phyloP scores from a whole-genome alignment of 2,888 invertebrate genomes.

The Rhorus exstirpatorius region DNA sequence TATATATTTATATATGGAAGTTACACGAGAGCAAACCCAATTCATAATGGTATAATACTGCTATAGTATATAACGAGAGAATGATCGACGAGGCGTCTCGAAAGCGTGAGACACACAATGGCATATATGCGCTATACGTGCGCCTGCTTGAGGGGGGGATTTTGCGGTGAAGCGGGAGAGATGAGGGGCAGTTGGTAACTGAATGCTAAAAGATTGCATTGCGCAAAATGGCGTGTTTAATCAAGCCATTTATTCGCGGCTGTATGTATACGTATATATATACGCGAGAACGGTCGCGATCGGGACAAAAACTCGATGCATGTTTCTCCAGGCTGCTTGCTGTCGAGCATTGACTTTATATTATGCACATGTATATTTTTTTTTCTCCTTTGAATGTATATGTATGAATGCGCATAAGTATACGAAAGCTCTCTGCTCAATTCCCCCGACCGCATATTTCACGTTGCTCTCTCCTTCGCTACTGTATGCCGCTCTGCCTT shows the following conservation, averaged over 20 bases:
- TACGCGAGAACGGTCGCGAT: slow-evolving; percentile 24
- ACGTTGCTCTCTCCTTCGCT: slow-evolving; percentile 66
- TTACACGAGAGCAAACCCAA: slow-evolving; percentile 34
- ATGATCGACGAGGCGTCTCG: slow-evolving; percentile 76
- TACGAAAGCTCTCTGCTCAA: slow-evolving; percentile 42
- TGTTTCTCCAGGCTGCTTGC: neutral
- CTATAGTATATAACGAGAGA: slow-evolving; percentile 63
- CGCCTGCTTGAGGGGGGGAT: slow-evolving; percentile 18
- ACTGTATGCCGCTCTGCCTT: slow-evolving; percentile 19
- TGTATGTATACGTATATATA: slow-evolving; percentile 60
- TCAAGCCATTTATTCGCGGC: slow-evolving; percentile 81
- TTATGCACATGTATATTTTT: slow-evolving; percentile 36
- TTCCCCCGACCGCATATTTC: slow-evolving; percentile 69
- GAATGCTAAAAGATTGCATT: slow-evolving; percentile 79
- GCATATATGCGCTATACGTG: slow-evolving; percentile 29
- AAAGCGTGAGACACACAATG: slow-evolving; percentile 73
- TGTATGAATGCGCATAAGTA: neutral
- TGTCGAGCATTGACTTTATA: slow-evolving; percentile 28
- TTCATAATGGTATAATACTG: slow-evolving; percentile 64
- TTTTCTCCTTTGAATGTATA: slow-evolving; percentile 13
- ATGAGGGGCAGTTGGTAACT: slow-evolving; percentile 63
- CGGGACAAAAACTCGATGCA: slow-evolving; percentile 40
- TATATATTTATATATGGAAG: neutral
- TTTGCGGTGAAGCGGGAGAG: slow-evolving; percentile 22
- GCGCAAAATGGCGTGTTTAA: slow-evolving; percentile 82